Conservation (phyloP, 2,113 vertebrate genomes). For the Martes martes region DNA sequence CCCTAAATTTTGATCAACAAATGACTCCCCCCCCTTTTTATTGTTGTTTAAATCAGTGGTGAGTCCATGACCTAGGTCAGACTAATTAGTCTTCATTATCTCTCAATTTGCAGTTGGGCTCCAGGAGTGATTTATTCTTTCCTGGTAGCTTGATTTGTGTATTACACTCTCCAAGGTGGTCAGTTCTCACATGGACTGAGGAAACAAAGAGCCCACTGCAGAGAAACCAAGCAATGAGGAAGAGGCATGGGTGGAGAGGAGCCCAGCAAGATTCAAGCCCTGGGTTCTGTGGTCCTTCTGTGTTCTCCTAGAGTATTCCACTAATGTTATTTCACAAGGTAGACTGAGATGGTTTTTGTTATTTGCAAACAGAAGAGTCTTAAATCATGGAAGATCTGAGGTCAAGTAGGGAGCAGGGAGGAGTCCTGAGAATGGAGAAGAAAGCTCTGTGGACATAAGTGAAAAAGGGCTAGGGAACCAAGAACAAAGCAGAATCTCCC, state of each 20-base stretch:
- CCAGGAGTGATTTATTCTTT: neutral
- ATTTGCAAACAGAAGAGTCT: neutral
- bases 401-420: neutral
- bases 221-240: neutral
- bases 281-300: neutral
- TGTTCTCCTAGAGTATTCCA: neutral
- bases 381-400: neutral
- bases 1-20: neutral
- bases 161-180: neutral
- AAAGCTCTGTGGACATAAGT: neutral
- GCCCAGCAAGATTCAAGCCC: neutral
- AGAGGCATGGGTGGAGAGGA: neutral
- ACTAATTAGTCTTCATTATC: neutral
- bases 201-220: neutral
- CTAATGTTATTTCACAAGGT: neutral
- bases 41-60: neutral
- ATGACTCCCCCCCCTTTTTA: neutral
- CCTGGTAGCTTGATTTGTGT: neutral
- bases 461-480: neutral
- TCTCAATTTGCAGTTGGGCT: neutral
- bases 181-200: neutral
- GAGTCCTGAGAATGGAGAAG: neutral
- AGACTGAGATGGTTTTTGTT: neutral
- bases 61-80: neutral
- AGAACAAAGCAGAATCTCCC: neutral